Conservation (phyloP, 2,797 vertebrate genomes). For the Denticeps clupeoides region DNA sequence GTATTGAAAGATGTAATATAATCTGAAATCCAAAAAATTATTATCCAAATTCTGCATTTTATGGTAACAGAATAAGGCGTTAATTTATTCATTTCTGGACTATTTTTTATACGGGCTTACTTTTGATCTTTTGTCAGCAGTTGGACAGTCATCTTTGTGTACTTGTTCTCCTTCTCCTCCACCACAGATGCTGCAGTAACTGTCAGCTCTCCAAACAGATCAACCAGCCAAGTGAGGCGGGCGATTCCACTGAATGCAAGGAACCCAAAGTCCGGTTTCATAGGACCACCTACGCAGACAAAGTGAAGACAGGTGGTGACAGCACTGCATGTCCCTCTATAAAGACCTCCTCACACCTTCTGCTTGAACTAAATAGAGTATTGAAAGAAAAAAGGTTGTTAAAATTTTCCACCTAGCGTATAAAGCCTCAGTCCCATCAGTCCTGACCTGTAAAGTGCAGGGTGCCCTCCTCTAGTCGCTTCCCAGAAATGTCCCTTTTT, state of each 20-base stretch:
- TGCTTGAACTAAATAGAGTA: too few species aligned
- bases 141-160: slow-evolving; percentile 73
- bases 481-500: slow-evolving; percentile 71
- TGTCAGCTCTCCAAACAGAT: slow-evolving; percentile 80
- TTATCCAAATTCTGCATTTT: too few species aligned
- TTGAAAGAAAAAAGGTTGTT: neutral
- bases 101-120: slow-evolving; percentile 43
- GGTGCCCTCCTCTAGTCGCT: slow-evolving; percentile 70
- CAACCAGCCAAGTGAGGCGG: slow-evolving; percentile 82
- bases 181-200: slow-evolving; percentile 61
- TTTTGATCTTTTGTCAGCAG: slow-evolving; percentile 63
- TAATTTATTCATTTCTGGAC: too few species aligned
- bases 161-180: slow-evolving; percentile 54
- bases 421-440: too few species aligned
- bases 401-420: slow-evolving; percentile 27
- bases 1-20: too few species aligned
- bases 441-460: slow-evolving; percentile 91
- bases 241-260: slow-evolving; percentile 77
- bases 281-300: slow-evolving; percentile 52
- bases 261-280: slow-evolving; percentile 72
- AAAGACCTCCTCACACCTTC: too few species aligned
- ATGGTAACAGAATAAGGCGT: too few species aligned
- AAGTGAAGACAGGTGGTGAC: neutral
- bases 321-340: too few species aligned
- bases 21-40: too few species aligned